Conservation (phyloP, 2,888 invertebrate species). For the Acrocyrtus sp. region DNA sequence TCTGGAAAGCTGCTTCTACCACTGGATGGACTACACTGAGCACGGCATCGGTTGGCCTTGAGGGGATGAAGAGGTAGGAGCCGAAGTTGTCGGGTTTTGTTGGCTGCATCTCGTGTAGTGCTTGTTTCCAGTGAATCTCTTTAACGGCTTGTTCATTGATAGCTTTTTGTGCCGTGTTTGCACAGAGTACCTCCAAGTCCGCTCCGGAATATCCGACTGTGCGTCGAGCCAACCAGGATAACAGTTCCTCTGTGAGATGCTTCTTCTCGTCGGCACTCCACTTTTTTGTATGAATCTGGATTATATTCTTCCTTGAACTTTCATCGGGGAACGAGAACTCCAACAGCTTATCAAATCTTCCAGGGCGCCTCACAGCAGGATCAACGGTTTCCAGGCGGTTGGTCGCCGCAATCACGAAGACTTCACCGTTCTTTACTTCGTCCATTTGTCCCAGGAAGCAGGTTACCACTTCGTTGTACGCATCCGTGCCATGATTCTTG, state of each 20-base stretch:
- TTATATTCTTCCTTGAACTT: conserved; percentile 77
- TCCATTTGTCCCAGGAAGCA: conserved; percentile 92
- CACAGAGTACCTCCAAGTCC: conserved; percentile 86
- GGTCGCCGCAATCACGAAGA: conserved; percentile 91
- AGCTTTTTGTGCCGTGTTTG: conserved; percentile 67
- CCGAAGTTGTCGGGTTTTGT: conserved; percentile 41
- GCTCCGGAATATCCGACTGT: conserved; percentile 86
- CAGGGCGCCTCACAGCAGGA: conserved; percentile 87
- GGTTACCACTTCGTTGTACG: conserved; percentile 82
- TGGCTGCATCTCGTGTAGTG: conserved; percentile 24
- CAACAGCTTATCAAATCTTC: conserved; percentile 89
- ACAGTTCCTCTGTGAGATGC: conserved; percentile 70
- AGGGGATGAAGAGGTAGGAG: conserved; percentile 3
- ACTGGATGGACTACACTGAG: conserved; percentile 3
- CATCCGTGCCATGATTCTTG: conserved; percentile 64
- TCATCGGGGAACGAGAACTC: conserved; percentile 83
- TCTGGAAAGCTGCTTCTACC: background rate
- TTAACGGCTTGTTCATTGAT: conserved; percentile 12
- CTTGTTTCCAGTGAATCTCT: conserved; percentile 45
- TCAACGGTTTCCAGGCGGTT: conserved; percentile 92
- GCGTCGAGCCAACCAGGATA: conserved; percentile 76
- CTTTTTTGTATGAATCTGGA: conserved; percentile 78
- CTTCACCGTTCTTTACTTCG: conserved; percentile 84
- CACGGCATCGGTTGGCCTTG: background rate
- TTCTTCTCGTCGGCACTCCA: conserved; percentile 72